Conservation (phyloP, 2,113 vertebrate genomes). For the Arizona elegans region DNA sequence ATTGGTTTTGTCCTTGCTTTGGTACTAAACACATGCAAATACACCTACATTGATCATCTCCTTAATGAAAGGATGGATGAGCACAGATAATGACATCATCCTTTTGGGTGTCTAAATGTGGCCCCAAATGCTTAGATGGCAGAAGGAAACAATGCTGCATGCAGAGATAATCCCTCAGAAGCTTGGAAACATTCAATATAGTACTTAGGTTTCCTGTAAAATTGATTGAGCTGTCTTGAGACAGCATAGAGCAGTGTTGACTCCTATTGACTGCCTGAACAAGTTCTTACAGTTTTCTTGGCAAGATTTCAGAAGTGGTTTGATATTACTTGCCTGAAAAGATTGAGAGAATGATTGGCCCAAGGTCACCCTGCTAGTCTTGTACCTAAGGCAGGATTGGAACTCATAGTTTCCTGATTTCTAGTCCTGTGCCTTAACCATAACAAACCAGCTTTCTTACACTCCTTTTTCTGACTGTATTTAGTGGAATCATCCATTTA, state of each 20-base stretch:
- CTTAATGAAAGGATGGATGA: neutral
- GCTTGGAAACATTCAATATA: neutral
- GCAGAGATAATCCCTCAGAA: neutral
- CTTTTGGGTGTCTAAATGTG: neutral
- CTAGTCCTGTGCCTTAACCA: neutral
- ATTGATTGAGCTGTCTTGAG: neutral
- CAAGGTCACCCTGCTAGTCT: neutral
- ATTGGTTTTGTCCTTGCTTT: neutral
- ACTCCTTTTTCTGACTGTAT: neutral
- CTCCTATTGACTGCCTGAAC: neutral
- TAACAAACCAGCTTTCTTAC: neutral
- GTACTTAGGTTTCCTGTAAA: neutral
- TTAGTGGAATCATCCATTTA: neutral
- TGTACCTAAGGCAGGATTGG: neutral
- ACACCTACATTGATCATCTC: neutral
- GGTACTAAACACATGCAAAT: neutral
- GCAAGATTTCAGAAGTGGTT: neutral
- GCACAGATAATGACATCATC: neutral
- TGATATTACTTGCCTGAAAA: neutral
- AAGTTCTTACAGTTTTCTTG: neutral
- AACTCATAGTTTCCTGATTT: neutral
- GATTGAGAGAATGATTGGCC: neutral
- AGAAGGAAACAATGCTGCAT: neutral
- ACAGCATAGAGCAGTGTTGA: neutral
- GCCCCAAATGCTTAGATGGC: neutral